Percentiles rank a stretch among this genome's conserved stretches.
phyloP scores from a whole-genome alignment of 1,140 invertebrate species.

The Drosophila setifemur region DNA sequence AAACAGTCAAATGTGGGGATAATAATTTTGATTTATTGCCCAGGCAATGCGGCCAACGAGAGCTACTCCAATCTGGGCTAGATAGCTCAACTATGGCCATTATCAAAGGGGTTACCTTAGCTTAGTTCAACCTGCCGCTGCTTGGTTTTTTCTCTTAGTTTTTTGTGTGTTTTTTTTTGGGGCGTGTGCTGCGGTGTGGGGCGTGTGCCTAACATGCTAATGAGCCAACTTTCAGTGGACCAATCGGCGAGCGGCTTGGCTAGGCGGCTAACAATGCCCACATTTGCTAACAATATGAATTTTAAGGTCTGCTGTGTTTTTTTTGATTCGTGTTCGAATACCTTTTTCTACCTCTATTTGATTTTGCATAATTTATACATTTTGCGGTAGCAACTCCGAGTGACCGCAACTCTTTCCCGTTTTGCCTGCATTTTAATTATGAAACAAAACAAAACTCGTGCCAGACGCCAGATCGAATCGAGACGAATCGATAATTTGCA shows the following conservation, averaged over 20 bases:
- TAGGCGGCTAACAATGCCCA: constrained; percentile 47
- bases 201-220: constrained; percentile 76
- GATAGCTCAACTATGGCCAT: constrained; percentile 61
- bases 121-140: constrained; percentile 32
- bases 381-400: constrained; percentile 62
- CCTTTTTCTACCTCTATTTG: constrained; percentile 31
- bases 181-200: constrained; percentile 63
- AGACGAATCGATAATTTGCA: constrained; percentile 62
- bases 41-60: constrained; percentile 33
- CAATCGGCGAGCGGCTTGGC: constrained; percentile 53
- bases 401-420: constrained; percentile 59
- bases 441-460: constrained; percentile 67
- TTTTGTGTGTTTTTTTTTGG: constrained; percentile 12
- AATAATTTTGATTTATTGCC: constrained; percentile 79
- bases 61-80: constrained; percentile 51
- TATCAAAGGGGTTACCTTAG: constrained; percentile 45
- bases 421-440: constrained; percentile 63
- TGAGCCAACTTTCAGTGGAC: constrained; percentile 70
- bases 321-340: constrained; percentile 30
- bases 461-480: constrained; percentile 46
- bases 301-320: constrained; percentile 37
- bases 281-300: constrained; percentile 63
- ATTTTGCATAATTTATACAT: constrained; percentile 65
- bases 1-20: constrained; percentile 75
- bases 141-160: background rate